Evolutionary conservation across 2,113 vertebrate genomes (phyloP).

Genomic region (Semicossyphus pulcher): DNA sequence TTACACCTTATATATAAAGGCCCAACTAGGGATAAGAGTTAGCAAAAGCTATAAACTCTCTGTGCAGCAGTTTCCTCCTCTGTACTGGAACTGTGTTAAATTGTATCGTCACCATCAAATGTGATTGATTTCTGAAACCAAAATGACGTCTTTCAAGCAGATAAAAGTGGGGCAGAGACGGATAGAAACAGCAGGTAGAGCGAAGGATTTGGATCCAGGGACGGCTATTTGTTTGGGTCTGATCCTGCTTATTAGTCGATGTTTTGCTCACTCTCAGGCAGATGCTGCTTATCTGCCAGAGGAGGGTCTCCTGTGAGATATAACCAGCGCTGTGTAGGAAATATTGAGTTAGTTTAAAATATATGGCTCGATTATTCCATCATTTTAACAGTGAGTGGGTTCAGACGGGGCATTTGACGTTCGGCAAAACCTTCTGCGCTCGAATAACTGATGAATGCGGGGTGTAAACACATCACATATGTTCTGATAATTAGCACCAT

Average conservation of each 20-base stretch:
- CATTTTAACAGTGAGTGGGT: slow-evolving; percentile 39
- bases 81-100: no score
- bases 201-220: slow-evolving; percentile 29
- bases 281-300: slow-evolving; percentile 47
- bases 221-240: slow-evolving; percentile 51
- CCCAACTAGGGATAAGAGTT: no score
- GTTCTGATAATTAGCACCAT: slow-evolving; percentile 67
- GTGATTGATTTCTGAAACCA: background rate
- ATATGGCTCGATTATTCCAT: slow-evolving; percentile 41
- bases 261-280: slow-evolving; percentile 57
- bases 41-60: no score
- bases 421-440: slow-evolving; percentile 32
- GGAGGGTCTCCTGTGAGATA: slow-evolving; percentile 32
- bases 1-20: no score
- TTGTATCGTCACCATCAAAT: background rate
- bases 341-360: slow-evolving; percentile 44
- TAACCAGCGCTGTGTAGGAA: slow-evolving; percentile 28
- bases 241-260: slow-evolving; percentile 53
- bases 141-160: background rate
- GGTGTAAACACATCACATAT: slow-evolving; percentile 56
- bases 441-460: slow-evolving; percentile 22
- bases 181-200: slow-evolving; percentile 43
- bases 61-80: no score
- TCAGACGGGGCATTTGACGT: slow-evolving; percentile 40
- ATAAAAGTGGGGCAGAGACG: slow-evolving; percentile 20